Conservation (phyloP, 2,797 vertebrate genomes). For the Echiichthys vipera region DNA sequence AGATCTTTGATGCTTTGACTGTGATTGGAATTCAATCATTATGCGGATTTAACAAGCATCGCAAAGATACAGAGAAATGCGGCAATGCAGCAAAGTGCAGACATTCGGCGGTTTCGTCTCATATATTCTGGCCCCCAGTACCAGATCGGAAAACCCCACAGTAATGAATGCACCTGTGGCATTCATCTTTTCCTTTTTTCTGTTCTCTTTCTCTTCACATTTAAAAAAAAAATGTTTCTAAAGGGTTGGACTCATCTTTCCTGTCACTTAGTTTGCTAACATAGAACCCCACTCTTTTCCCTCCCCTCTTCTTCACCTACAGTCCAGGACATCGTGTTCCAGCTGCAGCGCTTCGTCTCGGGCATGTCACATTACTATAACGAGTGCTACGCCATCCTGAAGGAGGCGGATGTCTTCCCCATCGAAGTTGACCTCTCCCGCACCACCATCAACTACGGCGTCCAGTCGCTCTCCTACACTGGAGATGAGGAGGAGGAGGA, state of each 20-base stretch:
- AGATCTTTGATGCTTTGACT: neutral
- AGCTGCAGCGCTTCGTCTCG: slow-evolving; percentile 97
- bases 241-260: neutral
- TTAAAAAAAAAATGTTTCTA: neutral
- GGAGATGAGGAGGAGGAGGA: slow-evolving; percentile 86
- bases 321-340: slow-evolving; percentile 99
- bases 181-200: neutral
- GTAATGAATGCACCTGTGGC: too few relatives aligned
- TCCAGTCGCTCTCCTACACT: slow-evolving; percentile 85
- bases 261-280: neutral
- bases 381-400: slow-evolving; percentile 93
- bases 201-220: neutral
- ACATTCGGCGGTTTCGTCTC: neutral
- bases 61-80: neutral
- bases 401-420: slow-evolving; percentile 96
- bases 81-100: too few relatives aligned
- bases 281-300: neutral
- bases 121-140: neutral
- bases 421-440: slow-evolving; percentile 98
- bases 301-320: slow-evolving; percentile 15
- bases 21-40: neutral
- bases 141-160: neutral
- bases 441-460: slow-evolving; percentile 93
- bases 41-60: neutral
- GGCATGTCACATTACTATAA: slow-evolving; percentile 98